Base-by-base conservation (phyloP, 2,113 vertebrate genomes). In the Plestiodon gilberti region DNA sequence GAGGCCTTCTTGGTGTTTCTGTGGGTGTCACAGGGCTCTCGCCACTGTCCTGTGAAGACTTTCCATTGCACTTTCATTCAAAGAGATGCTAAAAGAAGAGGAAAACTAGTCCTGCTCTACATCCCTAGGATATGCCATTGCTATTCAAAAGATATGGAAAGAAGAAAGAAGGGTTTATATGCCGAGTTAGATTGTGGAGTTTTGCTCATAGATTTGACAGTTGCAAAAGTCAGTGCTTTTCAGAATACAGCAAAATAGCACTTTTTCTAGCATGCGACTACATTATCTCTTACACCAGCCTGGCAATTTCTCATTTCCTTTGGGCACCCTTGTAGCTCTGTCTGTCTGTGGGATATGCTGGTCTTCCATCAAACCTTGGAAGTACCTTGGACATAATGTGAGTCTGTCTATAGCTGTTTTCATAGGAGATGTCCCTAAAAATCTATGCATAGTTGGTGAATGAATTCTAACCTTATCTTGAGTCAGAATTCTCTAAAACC, bases 221-320 rank as follows among this genome's bases (percentile, higher is more conserved):
- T 90, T 73, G 73, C 73, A 89, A 84, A 71, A 85, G 62, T 92
- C 92, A 93, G 89, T 86, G 87, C 62, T 88, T 89, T 93, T 93
- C 93, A 89, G 93, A 80, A 30, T 80, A 90, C 78, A 85, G 28
- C 30, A 91, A 78, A 90, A 82, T 76, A 81, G 88, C 43, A 30
- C 78, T 76, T 43, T 87, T 77, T 89, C 92, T 55, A 89, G 91
- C 81, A 91, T 57, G 55, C 13, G 55, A 57, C 55, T 57, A 57
- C 13, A n/a, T n/a, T n/a, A n/a, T n/a, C n/a, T n/a, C n/a, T n/a
- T n/a, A n/a, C n/a, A 55, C 52, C 13, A 55, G 52, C 13, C 52
- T 6, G 52, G 13, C 52, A 55, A 55, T 13, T 55, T 55, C 52
- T 13, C 52, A 55, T 6, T 55, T 55, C 52, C 52, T 55, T 13